phyloP scores from a whole-genome alignment of 2,797 vertebrate species.

The Anableps anableps region DNA sequence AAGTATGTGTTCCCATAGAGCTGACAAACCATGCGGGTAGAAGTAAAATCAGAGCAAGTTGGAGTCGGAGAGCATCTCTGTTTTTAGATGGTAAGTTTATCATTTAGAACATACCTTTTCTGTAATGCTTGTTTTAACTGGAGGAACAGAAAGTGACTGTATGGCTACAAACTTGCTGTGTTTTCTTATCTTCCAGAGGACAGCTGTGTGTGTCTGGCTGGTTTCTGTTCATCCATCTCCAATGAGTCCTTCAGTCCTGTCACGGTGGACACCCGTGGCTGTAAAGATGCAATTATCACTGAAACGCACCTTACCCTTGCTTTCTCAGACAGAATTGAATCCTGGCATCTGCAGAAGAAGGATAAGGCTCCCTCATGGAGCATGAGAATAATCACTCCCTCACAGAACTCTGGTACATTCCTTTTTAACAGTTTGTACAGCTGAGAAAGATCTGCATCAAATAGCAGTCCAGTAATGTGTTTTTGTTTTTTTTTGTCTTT shows the following conservation, averaged over 20 bases:
- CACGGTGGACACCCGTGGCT: slow-evolving; percentile 62
- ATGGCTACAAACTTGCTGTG: background rate
- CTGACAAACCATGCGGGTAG: slow-evolving; percentile 22
- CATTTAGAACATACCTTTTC: background rate
- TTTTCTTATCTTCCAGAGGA: slow-evolving; percentile 48
- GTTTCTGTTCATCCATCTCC: slow-evolving; percentile 57
- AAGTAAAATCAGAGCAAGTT: slow-evolving; percentile 64
- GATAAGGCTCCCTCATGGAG: slow-evolving; percentile 69
- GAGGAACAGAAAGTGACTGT: background rate
- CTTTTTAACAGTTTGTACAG: background rate
- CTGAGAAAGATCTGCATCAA: background rate
- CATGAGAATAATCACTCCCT: slow-evolving; percentile 42
- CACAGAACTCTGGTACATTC: slow-evolving; percentile 42
- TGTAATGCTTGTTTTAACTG: background rate
- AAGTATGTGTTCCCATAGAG: slow-evolving; percentile 56
- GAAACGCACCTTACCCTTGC: slow-evolving; percentile 81
- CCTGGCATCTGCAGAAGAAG: slow-evolving; percentile 73
- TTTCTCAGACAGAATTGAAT: slow-evolving; percentile 73
- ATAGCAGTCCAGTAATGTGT: background rate
- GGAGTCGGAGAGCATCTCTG: slow-evolving; percentile 76
- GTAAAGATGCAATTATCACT: slow-evolving; percentile 79
- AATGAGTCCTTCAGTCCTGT: slow-evolving; percentile 1
- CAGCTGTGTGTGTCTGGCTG: slow-evolving; percentile 72
- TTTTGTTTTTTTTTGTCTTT: background rate
- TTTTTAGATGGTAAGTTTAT: slow-evolving; percentile 48